Evolutionary conservation across 2,888 invertebrate genomes (phyloP), one percentile per base, ranked within the genome.

Genomic region (Geophilus truncorum): DNA sequence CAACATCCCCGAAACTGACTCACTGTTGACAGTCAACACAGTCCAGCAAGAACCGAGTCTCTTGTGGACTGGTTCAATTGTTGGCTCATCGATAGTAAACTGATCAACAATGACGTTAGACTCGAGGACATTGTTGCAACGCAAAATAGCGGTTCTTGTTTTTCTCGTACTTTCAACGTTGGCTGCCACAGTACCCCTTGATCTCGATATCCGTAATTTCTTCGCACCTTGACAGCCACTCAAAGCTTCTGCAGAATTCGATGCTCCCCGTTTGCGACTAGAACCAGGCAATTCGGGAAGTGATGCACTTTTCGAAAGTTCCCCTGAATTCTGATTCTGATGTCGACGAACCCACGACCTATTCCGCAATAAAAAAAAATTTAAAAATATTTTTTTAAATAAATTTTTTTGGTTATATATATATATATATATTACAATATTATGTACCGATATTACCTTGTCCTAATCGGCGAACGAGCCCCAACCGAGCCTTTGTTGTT

Each of bases 381-480:
- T 40, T 7, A 12, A 62, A 62, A 23, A 62, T 15, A 21, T 62
- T 25, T 7, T 21, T 62, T 7, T 12, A 62, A 62, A 62, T 23
- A 62, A 23, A 62, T 10, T 62, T 21, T 62, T 21, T 23, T 7
- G 15, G 12, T 7, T 7, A 62, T 30, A 77, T 9, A 1, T n/a
- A 3, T 7, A 76, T 23, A 28, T 10, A 25, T 7, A 6, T n/a
- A 15, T 5, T 40, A n/a, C n/a, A n/a, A n/a, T n/a, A n/a, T n/a
- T n/a, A n/a, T n/a, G n/a, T n/a, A n/a, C n/a, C n/a, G n/a, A n/a
- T n/a, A 10, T 5, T 51, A 86, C 86, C 81, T 85, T 82, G 81
- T 87, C 85, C 78, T 86, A 81, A 82, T 86, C 85, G 82, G 82
- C 70, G 82, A 82, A 51, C 82, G 32, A 30, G 79, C 70, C 80